A percentile compares a stretch with the other conserved stretches of the same genome.
phyloP scores from a whole-genome alignment of 2,888 invertebrate species.

The Himalopsyche kuldschensis region DNA sequence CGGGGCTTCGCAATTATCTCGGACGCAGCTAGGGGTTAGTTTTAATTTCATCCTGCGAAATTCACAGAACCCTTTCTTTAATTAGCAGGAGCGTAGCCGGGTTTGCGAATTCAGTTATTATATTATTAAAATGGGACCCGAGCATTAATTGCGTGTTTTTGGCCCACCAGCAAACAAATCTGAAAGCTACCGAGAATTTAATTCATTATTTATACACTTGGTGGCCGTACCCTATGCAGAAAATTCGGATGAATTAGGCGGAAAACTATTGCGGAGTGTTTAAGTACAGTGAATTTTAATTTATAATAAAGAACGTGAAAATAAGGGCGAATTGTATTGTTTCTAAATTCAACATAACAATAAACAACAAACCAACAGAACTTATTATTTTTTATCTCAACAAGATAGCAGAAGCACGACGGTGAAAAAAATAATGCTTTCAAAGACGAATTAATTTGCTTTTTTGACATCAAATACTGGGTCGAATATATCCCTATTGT shows the following conservation, averaged over 20 bases:
- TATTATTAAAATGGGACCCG: neutral
- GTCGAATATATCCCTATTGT: too few species aligned
- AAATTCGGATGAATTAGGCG: neutral
- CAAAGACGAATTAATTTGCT: too few species aligned
- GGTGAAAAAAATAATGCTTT: too few species aligned
- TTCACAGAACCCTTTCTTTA: neutral
- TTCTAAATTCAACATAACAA: too few species aligned
- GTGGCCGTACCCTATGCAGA: neutral
- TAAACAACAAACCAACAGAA: too few species aligned
- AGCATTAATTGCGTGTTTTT: neutral
- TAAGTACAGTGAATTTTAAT: neutral
- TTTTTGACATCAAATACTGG: too few species aligned
- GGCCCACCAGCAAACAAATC: neutral
- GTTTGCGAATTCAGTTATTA: slow-evolving; percentile 1
- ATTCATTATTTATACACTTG: neutral
- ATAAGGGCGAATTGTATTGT: too few species aligned
- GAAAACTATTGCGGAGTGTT: neutral
- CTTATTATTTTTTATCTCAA: too few species aligned
- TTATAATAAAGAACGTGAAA: neutral
- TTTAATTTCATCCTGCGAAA: slow-evolving; percentile 1
- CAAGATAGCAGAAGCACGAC: too few species aligned
- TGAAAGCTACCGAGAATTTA: neutral
- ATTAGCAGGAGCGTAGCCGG: neutral
- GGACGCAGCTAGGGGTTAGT: neutral
- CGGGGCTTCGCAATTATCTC: neutral